Conservation (phyloP, 2,888 invertebrate species). For the Hydrotaea cyrtoneurina region DNA sequence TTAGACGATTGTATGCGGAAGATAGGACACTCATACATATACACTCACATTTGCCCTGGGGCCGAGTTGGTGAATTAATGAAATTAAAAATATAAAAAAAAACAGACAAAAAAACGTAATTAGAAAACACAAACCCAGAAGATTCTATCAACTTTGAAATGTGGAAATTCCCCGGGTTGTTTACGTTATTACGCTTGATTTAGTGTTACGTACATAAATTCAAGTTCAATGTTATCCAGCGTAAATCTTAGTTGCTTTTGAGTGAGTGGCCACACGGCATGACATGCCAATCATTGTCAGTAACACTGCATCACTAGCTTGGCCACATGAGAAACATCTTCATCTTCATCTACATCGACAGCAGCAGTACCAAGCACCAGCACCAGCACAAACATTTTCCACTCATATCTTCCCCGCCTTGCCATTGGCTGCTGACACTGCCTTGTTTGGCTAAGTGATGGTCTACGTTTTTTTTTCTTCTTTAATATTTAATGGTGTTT, state of each 20-base stretch:
- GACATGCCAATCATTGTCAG: slow-evolving; percentile 4
- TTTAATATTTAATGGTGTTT: not conserved
- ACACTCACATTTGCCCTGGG: not conserved
- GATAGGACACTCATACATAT: too few species aligned
- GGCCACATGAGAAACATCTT: not conserved
- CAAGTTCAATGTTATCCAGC: slow-evolving; percentile 36
- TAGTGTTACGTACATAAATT: not conserved
- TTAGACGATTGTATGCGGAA: not conserved
- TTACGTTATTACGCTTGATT: not conserved
- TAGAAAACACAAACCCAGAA: not conserved
- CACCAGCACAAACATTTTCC: too few species aligned
- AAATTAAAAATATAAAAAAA: too few species aligned
- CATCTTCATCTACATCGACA: not conserved
- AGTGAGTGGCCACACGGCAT: not conserved
- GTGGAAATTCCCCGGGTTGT: not conserved
- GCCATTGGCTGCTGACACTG: not conserved
- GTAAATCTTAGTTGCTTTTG: slow-evolving; percentile 1
- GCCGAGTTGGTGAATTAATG: not conserved
- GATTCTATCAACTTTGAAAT: not conserved
- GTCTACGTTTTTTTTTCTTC: not conserved
- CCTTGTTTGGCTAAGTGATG: not conserved
- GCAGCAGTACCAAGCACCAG: not conserved
- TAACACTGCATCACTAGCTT: not conserved
- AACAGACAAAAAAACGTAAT: not conserved
- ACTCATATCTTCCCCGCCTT: too few species aligned